These are phyloP conservation scores for Accipiter virgatus DNA, from an alignment of 2,113 vertebrate species.

Conservation along the genomic window DNA sequence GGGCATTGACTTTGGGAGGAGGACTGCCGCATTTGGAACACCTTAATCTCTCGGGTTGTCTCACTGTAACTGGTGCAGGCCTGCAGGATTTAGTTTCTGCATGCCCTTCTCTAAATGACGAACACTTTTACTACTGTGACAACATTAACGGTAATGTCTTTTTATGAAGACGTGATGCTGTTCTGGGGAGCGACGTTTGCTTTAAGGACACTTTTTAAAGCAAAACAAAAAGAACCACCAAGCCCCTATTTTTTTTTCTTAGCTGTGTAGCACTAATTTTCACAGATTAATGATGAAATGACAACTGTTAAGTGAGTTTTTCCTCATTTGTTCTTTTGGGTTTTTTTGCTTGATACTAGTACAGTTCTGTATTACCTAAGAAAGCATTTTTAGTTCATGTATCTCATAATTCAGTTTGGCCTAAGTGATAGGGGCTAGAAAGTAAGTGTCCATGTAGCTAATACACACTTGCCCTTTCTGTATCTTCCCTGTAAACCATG, in stretches of 20 bases:
- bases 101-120: constrained; percentile 92
- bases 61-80: constrained; percentile 89
- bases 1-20: constrained; percentile 88
- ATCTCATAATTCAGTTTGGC: not conserved
- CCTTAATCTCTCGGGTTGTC: constrained; percentile 95
- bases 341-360: not conserved
- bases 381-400: not conserved
- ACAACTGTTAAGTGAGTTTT: not conserved
- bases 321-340: not conserved
- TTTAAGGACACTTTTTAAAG: not conserved
- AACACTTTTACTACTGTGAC: constrained; percentile 99
- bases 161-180: not conserved
- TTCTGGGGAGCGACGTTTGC: not conserved
- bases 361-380: not conserved
- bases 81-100: constrained; percentile 91
- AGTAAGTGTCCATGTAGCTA: not conserved
- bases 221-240: not conserved
- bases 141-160: constrained; percentile 94
- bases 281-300: not conserved
- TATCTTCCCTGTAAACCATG: not conserved
- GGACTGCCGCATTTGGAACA: constrained; percentile 92
- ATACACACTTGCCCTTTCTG: not conserved
- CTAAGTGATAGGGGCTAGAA: not conserved
- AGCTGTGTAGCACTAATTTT: not conserved
- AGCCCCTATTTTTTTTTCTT: not conserved